Evolutionary conservation across 2,113 vertebrate genomes (phyloP), one percentile per base, ranked within the genome.

Genomic region (Embiotoca jacksoni): DNA sequence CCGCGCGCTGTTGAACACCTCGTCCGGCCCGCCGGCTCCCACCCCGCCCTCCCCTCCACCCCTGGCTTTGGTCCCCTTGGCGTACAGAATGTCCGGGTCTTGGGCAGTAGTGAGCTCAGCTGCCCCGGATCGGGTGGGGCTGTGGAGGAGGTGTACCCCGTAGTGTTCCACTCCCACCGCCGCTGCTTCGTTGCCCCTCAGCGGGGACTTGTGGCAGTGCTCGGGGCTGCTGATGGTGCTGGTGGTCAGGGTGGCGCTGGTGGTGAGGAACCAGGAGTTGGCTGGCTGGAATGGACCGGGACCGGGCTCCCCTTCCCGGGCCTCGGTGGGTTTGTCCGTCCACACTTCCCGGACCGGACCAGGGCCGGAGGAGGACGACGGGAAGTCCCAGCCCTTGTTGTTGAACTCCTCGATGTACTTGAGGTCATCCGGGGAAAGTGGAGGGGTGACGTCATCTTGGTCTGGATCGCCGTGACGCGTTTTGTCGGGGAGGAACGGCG

Each of bases 351-450:
- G 72, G 47, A 94, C 73, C 4, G 89, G 83, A 82, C 36, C 92
- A 58, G 81, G 78, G 80, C 46, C 91, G 77, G 35, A 81, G 60
- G 85, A 1, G 47, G 46, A 50, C 23, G 91, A 73, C 2, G 91
- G 88, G 78, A 96, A 96, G 74, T 96, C 97, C 97, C 97, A 98
- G 81, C 93, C 96, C 89, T 97, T 97, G 75, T 95, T 96, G 86
- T 94, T 94, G 91, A 99, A 99, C 91, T 99, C 98, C 88, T 99
- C 98, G 0, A 99, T 99, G 91, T 99, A 99, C 88, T 99, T 98
- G 82, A 99, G 95, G 90, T 99, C 98, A 47, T 99, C 98, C 0
- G 98, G 98, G 11, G 98, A 99, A 52, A 99, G 90, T 9, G 98
- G 98, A 0, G 98, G 98, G 1, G 97, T 98, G 80, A 96, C 57